A percentile compares a stretch with the other conserved stretches of the same genome.
These are phyloP conservation scores for Shargacucullia verbasci DNA, from an alignment of 2,888 invertebrate species.

Conservation along the genomic window DNA sequence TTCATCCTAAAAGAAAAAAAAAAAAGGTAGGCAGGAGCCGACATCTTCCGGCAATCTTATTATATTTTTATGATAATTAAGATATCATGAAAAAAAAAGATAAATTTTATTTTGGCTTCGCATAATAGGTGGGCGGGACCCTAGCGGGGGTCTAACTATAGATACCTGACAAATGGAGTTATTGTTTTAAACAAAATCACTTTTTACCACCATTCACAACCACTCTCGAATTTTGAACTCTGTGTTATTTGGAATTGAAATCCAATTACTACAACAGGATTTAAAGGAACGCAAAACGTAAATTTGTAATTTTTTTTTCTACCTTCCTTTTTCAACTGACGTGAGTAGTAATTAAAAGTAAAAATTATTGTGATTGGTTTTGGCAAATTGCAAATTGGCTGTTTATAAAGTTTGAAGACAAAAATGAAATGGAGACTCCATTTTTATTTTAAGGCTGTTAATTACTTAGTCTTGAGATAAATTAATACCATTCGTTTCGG, in stretches of 20 bases:
- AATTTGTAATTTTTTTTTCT: conserved; percentile 33
- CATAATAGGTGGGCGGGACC: conserved; percentile 67
- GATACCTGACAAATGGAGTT: conserved; percentile 81
- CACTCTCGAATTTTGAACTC: conserved; percentile 8
- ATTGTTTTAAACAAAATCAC: conserved; percentile 59
- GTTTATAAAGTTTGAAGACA: conserved; percentile 60
- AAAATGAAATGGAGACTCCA: conserved; percentile 45
- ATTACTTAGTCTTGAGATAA: conserved; percentile 47
- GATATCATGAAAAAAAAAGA: conserved; percentile 63
- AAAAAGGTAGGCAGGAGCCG: conserved; percentile 36
- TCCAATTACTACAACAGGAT: conserved; percentile 10
- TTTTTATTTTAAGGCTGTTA: conserved; percentile 39
- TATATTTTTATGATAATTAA: conserved; percentile 70
- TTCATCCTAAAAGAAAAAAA: conserved; percentile 32
- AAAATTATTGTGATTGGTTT: conserved; percentile 87
- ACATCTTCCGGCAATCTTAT: conserved; percentile 56
- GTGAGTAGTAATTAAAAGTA: conserved; percentile 81
- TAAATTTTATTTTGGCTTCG: conserved; percentile 54
- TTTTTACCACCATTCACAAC: background rate
- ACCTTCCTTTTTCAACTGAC: conserved; percentile 63
- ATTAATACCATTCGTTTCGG: conserved; percentile 41
- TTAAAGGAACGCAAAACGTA: conserved; percentile 8
- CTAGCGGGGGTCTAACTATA: conserved; percentile 68
- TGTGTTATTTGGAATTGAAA: background rate
- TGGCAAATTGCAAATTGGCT: conserved; percentile 86